These are phyloP conservation scores for Pavo muticus DNA, from an alignment of 2,113 vertebrate species.

Conservation along the genomic window DNA sequence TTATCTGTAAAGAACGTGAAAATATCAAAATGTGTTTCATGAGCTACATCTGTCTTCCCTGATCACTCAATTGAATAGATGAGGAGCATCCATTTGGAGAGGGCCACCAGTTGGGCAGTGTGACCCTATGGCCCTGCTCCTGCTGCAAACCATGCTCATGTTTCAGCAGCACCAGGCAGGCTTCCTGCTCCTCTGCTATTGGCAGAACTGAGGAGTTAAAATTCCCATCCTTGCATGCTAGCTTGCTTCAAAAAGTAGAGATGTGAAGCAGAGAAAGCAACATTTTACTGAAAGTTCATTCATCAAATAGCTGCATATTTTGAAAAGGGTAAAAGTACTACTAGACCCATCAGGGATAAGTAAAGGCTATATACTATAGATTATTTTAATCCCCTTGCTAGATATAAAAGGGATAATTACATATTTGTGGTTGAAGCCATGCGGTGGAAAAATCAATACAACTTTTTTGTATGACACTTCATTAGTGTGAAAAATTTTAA, in stretches of 20 bases:
- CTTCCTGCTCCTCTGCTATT: not conserved
- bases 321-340: constrained; percentile 99
- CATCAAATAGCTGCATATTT: constrained; percentile 99
- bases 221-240: constrained; percentile 80
- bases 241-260: constrained; percentile 88
- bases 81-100: not conserved
- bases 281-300: constrained; percentile 99
- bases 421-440: constrained; percentile 99
- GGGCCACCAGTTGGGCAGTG: not conserved
- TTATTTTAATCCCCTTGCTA: constrained; percentile 99
- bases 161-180: not conserved
- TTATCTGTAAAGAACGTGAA: not conserved
- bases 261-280: constrained; percentile 90
- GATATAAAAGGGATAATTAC: constrained; percentile 99
- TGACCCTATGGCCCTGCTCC: not conserved
- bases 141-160: not conserved
- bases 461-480: constrained; percentile 99
- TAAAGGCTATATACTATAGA: constrained; percentile 99
- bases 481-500: constrained; percentile 99
- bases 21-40: not conserved
- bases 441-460: constrained; percentile 99
- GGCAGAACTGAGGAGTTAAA: constrained; percentile 53
- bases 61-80: not conserved
- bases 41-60: not conserved
- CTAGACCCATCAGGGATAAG: constrained; percentile 96